Evolutionary conservation across 2,797 vertebrate species (phyloP).

Genomic region (Tragelaphus eurycerus): DNA sequence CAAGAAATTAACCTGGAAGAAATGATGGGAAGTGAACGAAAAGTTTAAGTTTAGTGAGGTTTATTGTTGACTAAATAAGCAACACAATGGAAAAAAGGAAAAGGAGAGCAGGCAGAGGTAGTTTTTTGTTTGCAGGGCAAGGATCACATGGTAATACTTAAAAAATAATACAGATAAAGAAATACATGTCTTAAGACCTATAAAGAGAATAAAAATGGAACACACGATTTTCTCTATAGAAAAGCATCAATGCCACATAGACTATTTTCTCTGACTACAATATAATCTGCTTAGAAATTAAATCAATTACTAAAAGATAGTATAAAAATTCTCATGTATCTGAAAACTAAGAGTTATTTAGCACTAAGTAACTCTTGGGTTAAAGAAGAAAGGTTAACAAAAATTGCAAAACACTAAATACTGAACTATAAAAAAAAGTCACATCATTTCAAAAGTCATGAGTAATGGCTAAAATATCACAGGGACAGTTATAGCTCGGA

Average conservation of each 20-base stretch:
- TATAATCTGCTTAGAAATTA: neutral
- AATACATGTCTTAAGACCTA: neutral
- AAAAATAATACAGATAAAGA: neutral
- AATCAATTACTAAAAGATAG: neutral
- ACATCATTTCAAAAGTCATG: neutral
- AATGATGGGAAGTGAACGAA: neutral
- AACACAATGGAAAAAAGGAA: neutral
- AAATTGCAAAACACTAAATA: neutral
- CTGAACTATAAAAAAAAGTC: neutral
- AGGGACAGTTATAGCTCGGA: neutral
- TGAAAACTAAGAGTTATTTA: neutral
- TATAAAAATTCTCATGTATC: neutral
- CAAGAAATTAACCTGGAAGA: neutral
- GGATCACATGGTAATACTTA: neutral
- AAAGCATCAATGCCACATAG: neutral
- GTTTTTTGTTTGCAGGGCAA: neutral
- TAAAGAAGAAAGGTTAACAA: neutral
- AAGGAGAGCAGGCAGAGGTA: neutral
- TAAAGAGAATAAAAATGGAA: neutral
- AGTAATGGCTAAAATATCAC: neutral
- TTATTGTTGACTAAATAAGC: neutral
- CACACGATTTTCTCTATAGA: neutral
- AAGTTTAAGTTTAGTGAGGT: neutral
- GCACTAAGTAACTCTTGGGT: neutral
- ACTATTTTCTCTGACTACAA: neutral